A percentile compares a stretch with the other conserved stretches of the same genome.
Evolutionary conservation across 2,113 vertebrate genomes (phyloP).

Genomic region (Etia nguti): DNA sequence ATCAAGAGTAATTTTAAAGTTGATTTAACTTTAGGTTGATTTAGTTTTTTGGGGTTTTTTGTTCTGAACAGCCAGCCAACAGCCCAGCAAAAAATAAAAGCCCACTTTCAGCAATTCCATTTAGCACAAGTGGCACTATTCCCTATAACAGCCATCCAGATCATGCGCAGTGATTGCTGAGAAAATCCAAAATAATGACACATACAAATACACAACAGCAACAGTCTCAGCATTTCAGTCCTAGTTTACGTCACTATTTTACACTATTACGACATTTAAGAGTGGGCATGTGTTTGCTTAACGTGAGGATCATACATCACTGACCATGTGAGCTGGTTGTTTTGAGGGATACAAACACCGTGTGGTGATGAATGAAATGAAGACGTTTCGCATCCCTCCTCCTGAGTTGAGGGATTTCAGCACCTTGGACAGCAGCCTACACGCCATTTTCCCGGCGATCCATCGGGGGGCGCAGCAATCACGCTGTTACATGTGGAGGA

Average conservation of each 20-base stretch:
- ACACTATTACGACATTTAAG: not conserved
- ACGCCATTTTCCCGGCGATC: not conserved
- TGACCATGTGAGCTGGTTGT: not conserved
- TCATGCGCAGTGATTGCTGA: not conserved
- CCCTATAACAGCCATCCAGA: not conserved
- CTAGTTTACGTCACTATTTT: not conserved
- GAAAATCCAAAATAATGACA: not conserved
- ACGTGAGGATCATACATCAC: not conserved
- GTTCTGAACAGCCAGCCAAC: not conserved
- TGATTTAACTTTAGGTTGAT: not conserved
- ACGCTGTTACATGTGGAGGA: not conserved
- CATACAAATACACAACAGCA: not conserved
- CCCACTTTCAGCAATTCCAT: not conserved
- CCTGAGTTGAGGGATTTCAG: conserved; percentile 25
- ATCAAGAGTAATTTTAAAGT: not conserved
- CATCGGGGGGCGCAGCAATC: conserved; percentile 55
- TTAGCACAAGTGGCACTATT: not conserved
- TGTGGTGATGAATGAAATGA: not conserved
- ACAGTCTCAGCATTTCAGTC: not conserved
- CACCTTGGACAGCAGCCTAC: conserved; percentile 56
- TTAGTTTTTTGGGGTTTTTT: not conserved
- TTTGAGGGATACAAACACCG: not conserved
- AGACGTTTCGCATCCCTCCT: not conserved
- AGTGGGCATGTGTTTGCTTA: not conserved
- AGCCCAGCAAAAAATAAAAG: not conserved